phyloP scores from a whole-genome alignment of 2,797 vertebrate species.

The Tiaroga cobitis region DNA sequence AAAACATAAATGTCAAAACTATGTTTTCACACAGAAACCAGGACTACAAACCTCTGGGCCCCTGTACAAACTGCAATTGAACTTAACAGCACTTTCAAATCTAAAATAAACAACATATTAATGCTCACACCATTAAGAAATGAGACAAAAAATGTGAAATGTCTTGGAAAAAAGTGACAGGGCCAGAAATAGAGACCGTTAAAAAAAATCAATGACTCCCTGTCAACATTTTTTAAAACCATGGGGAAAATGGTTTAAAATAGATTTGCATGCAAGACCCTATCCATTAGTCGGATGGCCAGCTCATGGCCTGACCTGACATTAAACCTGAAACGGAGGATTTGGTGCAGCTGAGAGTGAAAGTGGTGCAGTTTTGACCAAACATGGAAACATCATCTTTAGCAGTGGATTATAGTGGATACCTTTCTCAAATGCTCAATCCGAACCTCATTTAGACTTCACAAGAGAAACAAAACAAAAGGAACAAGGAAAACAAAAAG shows the following conservation, averaged over 20 bases:
- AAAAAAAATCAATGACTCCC: neutral
- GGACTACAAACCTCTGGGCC: neutral
- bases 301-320: constrained; percentile 41
- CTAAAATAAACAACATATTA: neutral
- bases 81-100: neutral
- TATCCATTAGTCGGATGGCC: constrained; percentile 49
- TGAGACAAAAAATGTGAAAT: neutral
- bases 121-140: neutral
- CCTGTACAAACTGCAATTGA: neutral
- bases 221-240: neutral
- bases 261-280: neutral
- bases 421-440: constrained; percentile 52
- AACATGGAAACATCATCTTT: constrained; percentile 59
- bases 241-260: constrained; percentile 27
- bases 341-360: constrained; percentile 50
- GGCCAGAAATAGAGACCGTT: neutral
- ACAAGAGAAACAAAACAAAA: constrained; percentile 39
- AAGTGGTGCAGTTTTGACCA: constrained; percentile 53
- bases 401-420: constrained; percentile 51
- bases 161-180: neutral
- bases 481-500: neutral
- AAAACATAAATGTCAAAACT: constrained; percentile 7
- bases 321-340: constrained; percentile 57
- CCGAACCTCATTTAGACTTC: constrained; percentile 34
- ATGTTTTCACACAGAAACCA: neutral